A percentile compares a stretch with the other conserved stretches of the same genome.
phyloP scores from a whole-genome alignment of 2,888 invertebrate genomes.

The Agapostemon virescens region DNA sequence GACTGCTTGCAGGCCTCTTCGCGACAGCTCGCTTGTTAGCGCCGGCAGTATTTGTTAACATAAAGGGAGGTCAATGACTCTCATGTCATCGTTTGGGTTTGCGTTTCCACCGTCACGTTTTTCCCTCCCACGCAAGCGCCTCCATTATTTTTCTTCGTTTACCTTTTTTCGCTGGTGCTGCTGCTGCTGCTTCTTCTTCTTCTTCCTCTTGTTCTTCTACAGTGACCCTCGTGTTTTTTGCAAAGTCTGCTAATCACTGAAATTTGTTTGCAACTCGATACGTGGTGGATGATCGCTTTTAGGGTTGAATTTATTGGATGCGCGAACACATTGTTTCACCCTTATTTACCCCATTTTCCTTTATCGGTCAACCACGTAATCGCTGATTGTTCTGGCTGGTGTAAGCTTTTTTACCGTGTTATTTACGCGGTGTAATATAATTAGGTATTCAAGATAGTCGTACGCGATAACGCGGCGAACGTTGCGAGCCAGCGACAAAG shows the following conservation, averaged over 20 bases:
- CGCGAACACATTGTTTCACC: constrained; percentile 1
- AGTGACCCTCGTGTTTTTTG: not conserved
- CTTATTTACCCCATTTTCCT: constrained; percentile 10
- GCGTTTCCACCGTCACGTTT: constrained; percentile 53
- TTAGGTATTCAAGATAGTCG: constrained; percentile 17
- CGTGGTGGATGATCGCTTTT: not conserved
- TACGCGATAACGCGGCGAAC: not conserved
- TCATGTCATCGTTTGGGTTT: constrained; percentile 56
- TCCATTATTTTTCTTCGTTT: not conserved
- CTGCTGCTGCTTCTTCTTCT: too few species aligned
- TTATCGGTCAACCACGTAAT: constrained; percentile 13
- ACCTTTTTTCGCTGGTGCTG: not conserved
- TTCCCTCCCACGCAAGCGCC: not conserved
- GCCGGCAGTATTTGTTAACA: constrained; percentile 74
- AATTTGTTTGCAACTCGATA: constrained; percentile 3
- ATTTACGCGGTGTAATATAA: constrained; percentile 6
- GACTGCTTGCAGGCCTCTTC: constrained; percentile 66
- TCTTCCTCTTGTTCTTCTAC: not conserved
- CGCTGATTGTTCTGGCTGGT: constrained; percentile 2
- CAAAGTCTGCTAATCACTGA: not conserved
- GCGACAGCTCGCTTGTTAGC: constrained; percentile 73
- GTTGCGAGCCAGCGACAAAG: not conserved
- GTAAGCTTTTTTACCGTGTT: not conserved
- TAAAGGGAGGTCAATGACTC: constrained; percentile 75
- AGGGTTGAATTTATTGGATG: not conserved